These are phyloP conservation scores for Subanguina moxae DNA, from an alignment of 1,140 invertebrate genomes.

Conservation along the genomic window DNA sequence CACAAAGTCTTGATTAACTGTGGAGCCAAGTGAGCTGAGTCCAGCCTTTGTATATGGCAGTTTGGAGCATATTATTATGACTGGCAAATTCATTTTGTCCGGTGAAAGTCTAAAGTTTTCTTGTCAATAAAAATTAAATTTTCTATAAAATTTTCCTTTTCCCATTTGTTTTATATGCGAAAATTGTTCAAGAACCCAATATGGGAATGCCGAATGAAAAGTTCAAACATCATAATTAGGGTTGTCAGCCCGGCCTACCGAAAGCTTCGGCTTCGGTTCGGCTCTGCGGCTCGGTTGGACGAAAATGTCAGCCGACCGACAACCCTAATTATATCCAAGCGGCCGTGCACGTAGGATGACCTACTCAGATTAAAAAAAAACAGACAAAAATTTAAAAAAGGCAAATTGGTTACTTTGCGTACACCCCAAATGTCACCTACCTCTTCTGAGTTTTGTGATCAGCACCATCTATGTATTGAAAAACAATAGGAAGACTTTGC, in stretches of 20 bases:
- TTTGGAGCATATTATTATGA: not conserved
- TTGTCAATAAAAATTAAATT: not conserved
- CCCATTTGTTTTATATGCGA: not conserved
- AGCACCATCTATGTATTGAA: not conserved
- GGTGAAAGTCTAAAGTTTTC: conserved; percentile 1
- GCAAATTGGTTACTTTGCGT: not conserved
- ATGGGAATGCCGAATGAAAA: not conserved
- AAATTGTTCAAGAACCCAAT: not conserved
- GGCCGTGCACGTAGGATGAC: too few relatives aligned
- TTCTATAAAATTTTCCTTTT: not conserved
- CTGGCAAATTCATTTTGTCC: not conserved
- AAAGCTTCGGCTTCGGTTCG: too few relatives aligned
- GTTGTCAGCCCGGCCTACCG: not conserved
- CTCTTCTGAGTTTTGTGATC: not conserved
- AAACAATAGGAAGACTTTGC: not conserved
- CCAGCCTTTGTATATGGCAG: conserved; percentile 7
- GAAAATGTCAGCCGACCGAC: not conserved
- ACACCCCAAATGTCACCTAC: not conserved
- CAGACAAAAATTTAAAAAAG: not conserved
- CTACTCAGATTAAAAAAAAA: too few relatives aligned
- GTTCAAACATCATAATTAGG: not conserved
- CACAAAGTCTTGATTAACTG: not conserved
- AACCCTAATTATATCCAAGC: too few relatives aligned
- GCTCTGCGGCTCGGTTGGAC: not conserved
- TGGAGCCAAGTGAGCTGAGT: not conserved